phyloP scores from a whole-genome alignment of 2,113 vertebrate genomes.

The Calidris pugnax region DNA sequence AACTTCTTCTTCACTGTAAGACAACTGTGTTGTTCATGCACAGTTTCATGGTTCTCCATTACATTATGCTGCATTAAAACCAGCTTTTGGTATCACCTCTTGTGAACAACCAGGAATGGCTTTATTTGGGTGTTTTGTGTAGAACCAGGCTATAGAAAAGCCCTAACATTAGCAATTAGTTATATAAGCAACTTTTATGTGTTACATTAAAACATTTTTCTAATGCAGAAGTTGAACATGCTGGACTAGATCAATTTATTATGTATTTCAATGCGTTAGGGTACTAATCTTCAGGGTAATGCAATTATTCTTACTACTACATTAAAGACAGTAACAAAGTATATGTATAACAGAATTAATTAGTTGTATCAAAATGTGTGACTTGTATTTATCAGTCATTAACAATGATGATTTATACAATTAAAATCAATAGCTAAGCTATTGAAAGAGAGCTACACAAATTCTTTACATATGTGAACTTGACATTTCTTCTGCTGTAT shows the following conservation, averaged over 20 bases:
- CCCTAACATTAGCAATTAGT: not conserved
- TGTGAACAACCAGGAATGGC: not conserved
- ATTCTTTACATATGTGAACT: not conserved
- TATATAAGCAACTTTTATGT: not conserved
- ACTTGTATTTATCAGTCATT: not conserved
- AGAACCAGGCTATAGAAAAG: not conserved
- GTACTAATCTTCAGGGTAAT: not conserved
- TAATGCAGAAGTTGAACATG: not conserved
- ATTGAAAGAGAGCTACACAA: not conserved
- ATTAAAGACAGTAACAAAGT: not conserved
- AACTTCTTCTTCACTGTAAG: not conserved
- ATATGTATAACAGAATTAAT: not conserved
- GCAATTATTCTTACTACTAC: not conserved
- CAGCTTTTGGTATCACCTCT: not conserved
- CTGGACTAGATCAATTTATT: not conserved
- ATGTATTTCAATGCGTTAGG: not conserved
- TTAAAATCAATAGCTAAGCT: not conserved
- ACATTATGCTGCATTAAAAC: not conserved
- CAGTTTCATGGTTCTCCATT: not conserved
- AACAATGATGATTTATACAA: not conserved
- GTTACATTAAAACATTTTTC: not conserved
- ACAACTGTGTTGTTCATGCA: not conserved
- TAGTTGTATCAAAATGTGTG: not conserved
- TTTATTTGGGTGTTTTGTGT: not conserved
- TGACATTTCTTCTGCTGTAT: not conserved